Percentiles rank a stretch among this genome's conserved stretches.
These are phyloP conservation scores for Harlomillsia oculata DNA, from an alignment of 1,140 invertebrate species.

Conservation along the genomic window DNA sequence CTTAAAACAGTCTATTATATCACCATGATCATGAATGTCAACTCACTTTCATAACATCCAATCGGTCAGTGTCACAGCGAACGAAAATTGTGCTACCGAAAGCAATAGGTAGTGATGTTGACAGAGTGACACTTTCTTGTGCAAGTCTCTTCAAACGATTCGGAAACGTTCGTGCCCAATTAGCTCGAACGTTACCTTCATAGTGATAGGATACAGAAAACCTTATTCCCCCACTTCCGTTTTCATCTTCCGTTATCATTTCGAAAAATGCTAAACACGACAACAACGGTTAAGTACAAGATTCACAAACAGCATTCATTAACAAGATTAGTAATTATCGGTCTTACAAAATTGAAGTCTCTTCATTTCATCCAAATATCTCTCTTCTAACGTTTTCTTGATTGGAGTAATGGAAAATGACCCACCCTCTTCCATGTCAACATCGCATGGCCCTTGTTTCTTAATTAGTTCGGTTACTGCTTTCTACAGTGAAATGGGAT, in stretches of 20 bases:
- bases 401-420: conserved; percentile 42
- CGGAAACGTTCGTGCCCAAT: conserved; percentile 65
- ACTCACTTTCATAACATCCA: conserved; percentile 86
- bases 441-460: conserved; percentile 18
- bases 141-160: conserved; percentile 82
- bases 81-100: conserved; percentile 93
- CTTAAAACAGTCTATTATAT: neutral
- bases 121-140: conserved; percentile 91
- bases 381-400: conserved; percentile 51
- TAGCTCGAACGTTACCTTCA: conserved; percentile 74
- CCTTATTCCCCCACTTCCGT: conserved; percentile 61
- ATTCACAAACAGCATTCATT: neutral
- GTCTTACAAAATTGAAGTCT: conserved; percentile 72
- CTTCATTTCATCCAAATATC: conserved; percentile 75
- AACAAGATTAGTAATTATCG: neutral
- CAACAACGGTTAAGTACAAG: conserved; percentile 16
- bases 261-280: conserved; percentile 67
- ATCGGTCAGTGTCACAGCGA: conserved; percentile 81
- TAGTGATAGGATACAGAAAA: conserved; percentile 86
- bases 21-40: too few relatives aligned
- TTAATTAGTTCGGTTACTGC: conserved; percentile 22
- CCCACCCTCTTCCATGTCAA: conserved; percentile 27
- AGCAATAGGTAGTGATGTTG: conserved; percentile 82
- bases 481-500: conserved; percentile 10
- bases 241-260: conserved; percentile 70